phyloP scores from a whole-genome alignment of 2,797 vertebrate genomes.

The Microctenopoma steveboyesi region DNA sequence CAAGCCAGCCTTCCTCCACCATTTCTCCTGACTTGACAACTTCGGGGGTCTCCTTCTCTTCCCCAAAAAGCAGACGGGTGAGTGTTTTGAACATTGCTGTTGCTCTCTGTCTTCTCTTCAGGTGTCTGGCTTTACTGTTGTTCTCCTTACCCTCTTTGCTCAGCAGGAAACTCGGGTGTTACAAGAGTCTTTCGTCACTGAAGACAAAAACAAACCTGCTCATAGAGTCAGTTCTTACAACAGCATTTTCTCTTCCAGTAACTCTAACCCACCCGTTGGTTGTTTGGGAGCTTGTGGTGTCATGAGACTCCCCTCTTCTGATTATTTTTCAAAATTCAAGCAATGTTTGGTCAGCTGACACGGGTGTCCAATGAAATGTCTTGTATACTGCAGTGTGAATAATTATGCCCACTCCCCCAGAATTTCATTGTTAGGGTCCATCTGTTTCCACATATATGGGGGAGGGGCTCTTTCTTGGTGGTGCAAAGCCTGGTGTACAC shows the following conservation, averaged over 20 bases:
- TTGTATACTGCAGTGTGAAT: slow-evolving; percentile 33
- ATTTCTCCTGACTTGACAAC: slow-evolving; percentile 80
- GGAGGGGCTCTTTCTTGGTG: slow-evolving; percentile 57
- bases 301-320: background rate
- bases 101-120: slow-evolving; percentile 15
- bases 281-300: slow-evolving; percentile 20
- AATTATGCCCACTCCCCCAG: slow-evolving; percentile 52
- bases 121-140: slow-evolving; percentile 7
- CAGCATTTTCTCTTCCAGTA: background rate
- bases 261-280: slow-evolving; percentile 25
- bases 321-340: slow-evolving; percentile 49
- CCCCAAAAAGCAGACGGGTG: slow-evolving; percentile 89
- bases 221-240: background rate
- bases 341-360: slow-evolving; percentile 62
- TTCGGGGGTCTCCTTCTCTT: slow-evolving; percentile 68
- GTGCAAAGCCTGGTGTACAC: slow-evolving; percentile 17
- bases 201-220: slow-evolving; percentile 2
- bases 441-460: slow-evolving; percentile 63
- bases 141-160: slow-evolving; percentile 27
- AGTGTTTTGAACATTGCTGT: slow-evolving; percentile 89
- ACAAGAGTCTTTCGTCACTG: slow-evolving; percentile 18
- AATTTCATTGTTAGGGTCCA: slow-evolving; percentile 70
- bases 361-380: slow-evolving; percentile 53
- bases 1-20: slow-evolving; percentile 92
- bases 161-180: slow-evolving; percentile 17